Percentiles rank a stretch among this genome's conserved stretches.
Conservation (phyloP, 2,888 invertebrate species). For the Pollenia angustigena region DNA sequence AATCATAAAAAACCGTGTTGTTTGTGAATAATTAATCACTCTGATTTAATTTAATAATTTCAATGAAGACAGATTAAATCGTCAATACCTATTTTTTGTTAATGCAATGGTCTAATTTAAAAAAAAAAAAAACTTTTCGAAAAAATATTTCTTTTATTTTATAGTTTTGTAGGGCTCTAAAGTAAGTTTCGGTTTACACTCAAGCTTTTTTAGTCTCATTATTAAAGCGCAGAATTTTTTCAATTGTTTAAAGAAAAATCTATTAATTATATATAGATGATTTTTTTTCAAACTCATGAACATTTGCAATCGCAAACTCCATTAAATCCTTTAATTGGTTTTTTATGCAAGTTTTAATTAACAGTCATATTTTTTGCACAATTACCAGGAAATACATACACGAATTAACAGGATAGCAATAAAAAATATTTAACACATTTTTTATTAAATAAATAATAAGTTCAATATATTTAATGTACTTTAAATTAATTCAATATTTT, state of each 20-base stretch:
- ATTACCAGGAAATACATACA: background rate
- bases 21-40: no score
- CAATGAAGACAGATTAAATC: no score
- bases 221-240: background rate
- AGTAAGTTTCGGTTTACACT: no score
- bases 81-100: no score
- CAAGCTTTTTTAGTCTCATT: no score
- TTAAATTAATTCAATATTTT: slow-evolving; percentile 23
- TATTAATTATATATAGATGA: background rate
- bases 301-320: background rate
- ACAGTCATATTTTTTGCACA: background rate
- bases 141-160: no score
- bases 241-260: background rate
- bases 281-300: background rate
- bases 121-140: no score
- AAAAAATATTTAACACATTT: background rate
- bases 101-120: no score
- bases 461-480: background rate
- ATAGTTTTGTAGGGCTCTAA: no score
- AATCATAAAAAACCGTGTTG: no score
- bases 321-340: background rate
- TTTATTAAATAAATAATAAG: slow-evolving; percentile 13
- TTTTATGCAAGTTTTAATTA: slow-evolving; percentile 15
- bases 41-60: no score
- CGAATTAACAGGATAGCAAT: background rate